These are phyloP conservation scores for Ispidina lecontei DNA, from an alignment of 2,797 vertebrate species.

Conservation along the genomic window DNA sequence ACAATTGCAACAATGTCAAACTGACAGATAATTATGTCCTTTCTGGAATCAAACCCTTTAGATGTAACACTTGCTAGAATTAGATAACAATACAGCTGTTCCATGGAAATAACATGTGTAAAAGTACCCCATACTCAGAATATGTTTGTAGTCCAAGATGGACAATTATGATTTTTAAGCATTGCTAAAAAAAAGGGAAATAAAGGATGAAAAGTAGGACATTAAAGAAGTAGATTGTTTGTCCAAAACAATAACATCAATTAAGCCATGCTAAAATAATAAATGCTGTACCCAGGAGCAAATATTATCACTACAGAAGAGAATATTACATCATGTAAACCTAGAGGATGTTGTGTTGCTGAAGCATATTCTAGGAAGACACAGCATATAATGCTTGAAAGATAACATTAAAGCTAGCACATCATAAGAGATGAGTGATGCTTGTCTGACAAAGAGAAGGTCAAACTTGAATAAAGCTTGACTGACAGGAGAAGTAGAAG, in stretches of 20 bases:
- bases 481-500: slow-evolving; percentile 54
- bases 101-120: not conserved
- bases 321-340: not conserved
- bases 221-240: not conserved
- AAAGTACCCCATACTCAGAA: not conserved
- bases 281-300: not conserved
- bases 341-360: not conserved
- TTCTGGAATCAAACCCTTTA: not conserved
- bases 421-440: slow-evolving; percentile 46
- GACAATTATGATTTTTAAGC: not conserved
- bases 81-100: not conserved
- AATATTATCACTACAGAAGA: slow-evolving; percentile 4
- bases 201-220: not conserved
- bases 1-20: not conserved
- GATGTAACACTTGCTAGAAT: not conserved
- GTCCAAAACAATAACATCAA: not conserved
- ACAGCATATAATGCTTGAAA: not conserved
- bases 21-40: not conserved
- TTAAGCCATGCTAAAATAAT: slow-evolving; percentile 23
- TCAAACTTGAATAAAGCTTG: slow-evolving; percentile 49
- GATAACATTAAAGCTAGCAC: slow-evolving; percentile 17
- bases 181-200: not conserved
- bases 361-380: not conserved
- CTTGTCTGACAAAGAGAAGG: slow-evolving; percentile 57
- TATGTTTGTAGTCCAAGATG: not conserved